phyloP scores from a whole-genome alignment of 2,113 vertebrate genomes.

The Ibidorhyncha struthersii region DNA sequence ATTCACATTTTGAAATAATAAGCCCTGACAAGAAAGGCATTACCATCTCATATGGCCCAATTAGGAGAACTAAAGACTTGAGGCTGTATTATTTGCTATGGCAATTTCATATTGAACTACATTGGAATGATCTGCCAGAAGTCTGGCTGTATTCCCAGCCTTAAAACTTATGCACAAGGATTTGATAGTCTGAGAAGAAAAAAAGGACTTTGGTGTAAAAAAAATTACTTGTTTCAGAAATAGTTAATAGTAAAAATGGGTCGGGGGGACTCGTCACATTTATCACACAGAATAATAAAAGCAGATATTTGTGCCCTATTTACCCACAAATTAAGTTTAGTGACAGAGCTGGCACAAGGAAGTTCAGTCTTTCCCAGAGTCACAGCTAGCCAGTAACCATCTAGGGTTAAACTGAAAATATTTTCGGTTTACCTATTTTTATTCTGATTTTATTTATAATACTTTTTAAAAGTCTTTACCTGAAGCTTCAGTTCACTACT shows the following conservation, averaged over 20 bases:
- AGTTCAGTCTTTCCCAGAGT: not conserved
- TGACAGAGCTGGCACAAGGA: not conserved
- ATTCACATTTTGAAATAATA: slow-evolving; percentile 59
- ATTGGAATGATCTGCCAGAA: not conserved
- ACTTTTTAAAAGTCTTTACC: not conserved
- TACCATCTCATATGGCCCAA: slow-evolving; percentile 47
- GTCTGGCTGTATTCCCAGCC: not conserved
- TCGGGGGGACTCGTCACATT: not conserved
- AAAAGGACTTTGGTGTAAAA: not conserved
- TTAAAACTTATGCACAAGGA: not conserved
- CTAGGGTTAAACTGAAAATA: not conserved
- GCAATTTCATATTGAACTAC: not conserved
- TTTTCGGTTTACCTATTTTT: not conserved
- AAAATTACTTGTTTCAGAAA: not conserved
- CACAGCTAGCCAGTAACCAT: not conserved
- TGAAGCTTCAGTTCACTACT: not conserved
- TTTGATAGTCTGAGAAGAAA: not conserved
- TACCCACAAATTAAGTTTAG: not conserved
- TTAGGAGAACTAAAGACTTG: slow-evolving; percentile 41
- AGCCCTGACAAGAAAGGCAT: slow-evolving; percentile 46
- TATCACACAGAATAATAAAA: not conserved
- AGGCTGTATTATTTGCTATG: not conserved
- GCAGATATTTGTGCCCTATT: not conserved
- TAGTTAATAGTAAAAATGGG: not conserved
- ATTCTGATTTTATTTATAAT: not conserved